phyloP scores from a whole-genome alignment of 2,888 invertebrate species.

The Phasia obesa region DNA sequence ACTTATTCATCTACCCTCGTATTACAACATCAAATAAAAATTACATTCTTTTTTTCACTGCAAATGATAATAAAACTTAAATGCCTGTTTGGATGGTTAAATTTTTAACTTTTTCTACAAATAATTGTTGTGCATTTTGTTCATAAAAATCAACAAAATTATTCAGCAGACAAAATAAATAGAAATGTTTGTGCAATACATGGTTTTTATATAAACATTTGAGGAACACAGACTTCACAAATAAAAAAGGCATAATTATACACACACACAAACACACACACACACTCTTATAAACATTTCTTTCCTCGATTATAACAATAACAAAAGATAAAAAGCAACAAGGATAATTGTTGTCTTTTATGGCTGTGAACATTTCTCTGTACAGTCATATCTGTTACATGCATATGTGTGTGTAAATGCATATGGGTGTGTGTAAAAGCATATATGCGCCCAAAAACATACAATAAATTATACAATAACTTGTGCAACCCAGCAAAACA shows the following conservation, averaged over 20 bases:
- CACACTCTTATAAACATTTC: not conserved
- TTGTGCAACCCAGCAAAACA: constrained; percentile 17
- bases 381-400: constrained; percentile 10
- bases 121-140: constrained; percentile 46
- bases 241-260: no score
- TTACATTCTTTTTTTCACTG: no score
- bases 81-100: constrained; percentile 26
- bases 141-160: constrained; percentile 11
- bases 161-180: constrained; percentile 27
- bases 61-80: no score
- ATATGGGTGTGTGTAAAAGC: not conserved
- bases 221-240: no score
- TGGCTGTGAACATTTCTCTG: not conserved
- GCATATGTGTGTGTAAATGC: not conserved
- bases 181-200: no score
- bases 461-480: constrained; percentile 44
- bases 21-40: no score
- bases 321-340: constrained; percentile 13
- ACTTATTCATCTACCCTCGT: no score
- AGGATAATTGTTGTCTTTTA: constrained; percentile 38
- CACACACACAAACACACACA: not conserved
- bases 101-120: constrained; percentile 38
- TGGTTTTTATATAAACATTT: no score
- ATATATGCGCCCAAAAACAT: constrained; percentile 37
- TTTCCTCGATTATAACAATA: constrained; percentile 13